Base-by-base conservation (phyloP, 2,113 vertebrate species). In the Lycocorax pyrrhopterus region DNA sequence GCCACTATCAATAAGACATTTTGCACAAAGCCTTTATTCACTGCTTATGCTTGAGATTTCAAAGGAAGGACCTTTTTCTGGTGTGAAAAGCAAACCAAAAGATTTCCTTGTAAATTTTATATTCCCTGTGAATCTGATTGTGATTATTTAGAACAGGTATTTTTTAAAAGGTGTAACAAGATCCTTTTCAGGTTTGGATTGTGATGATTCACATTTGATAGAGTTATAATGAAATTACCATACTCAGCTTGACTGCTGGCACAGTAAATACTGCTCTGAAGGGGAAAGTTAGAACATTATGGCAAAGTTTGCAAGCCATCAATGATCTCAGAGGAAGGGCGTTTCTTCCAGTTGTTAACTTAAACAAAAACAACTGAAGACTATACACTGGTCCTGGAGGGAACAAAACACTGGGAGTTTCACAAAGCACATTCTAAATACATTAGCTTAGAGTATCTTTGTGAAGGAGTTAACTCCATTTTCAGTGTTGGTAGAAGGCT, bases 291-390 rank as follows among this genome's bases (percentile, higher is more conserved):
- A 93, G 79, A 95, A 90, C 68, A 90, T 86, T 93, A 96, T 33
- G 85, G 39, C 72, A 94, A 88, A 83, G 72, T 96, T 96, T 91
- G 71, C 49, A 94, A 91, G 90, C 67, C 82, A 93, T 96, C 74
- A 63, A 39, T 96, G 95, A 97, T 93, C 95, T 97, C 87, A 96
- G 95, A 95, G 92, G 95, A 97, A 96, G 94, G 95, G 92, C 4
- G 88, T 96, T 96, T 91, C 94, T 96, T 95, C 82, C 85, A 95
- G 63, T 85, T 87, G 59, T 91, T 93, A 96, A 92, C 58, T 91
- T 93, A 90, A 95, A 95, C 77, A 93, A 90, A 96, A 96, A 94
- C 87, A 97, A 85, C 87, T 43, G 67, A 95, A 93, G 68, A 81
- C 78, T 90, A 67, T 77, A 63, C 72, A 49, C 68, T 84, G 33